These are phyloP conservation scores for Prietella phreatophila DNA, from an alignment of 2,113 vertebrate species.

Conservation along the genomic window DNA sequence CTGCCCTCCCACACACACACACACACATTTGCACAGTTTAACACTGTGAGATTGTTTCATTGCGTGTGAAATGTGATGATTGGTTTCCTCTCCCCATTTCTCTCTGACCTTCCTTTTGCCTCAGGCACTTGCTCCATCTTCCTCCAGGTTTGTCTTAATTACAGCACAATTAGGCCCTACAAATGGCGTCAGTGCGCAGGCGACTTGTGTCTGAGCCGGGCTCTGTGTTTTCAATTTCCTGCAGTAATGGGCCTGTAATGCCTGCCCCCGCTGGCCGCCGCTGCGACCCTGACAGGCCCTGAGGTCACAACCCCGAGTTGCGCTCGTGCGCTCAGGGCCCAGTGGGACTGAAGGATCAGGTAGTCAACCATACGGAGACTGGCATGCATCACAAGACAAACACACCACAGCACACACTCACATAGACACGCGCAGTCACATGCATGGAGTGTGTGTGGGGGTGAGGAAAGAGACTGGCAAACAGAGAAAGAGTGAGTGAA, in stretches of 20 bases:
- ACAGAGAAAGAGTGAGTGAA: conserved; percentile 1
- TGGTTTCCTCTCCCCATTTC: conserved; percentile 39
- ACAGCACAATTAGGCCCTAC: conserved; percentile 69
- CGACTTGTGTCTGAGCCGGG: conserved; percentile 56
- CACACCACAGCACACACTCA: conserved; percentile 43
- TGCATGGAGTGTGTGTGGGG: conserved; percentile 33
- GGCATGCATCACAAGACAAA: conserved; percentile 67
- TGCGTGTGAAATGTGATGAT: conserved; percentile 50
- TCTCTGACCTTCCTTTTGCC: conserved; percentile 34
- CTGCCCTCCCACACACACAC: neutral
- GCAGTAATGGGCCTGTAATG: conserved; percentile 77
- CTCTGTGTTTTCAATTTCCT: conserved; percentile 88
- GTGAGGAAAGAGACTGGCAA: conserved; percentile 31
- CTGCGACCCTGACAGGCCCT: conserved; percentile 75
- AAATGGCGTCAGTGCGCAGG: conserved; percentile 72
- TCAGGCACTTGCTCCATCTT: conserved; percentile 56
- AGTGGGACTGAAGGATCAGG: conserved; percentile 68
- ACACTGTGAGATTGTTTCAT: conserved; percentile 40
- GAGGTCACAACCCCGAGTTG: conserved; percentile 77
- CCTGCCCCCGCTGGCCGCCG: conserved; percentile 66
- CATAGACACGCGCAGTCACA: conserved; percentile 40
- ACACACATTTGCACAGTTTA: conserved; percentile 41
- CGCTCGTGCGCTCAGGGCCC: conserved; percentile 72
- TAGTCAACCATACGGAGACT: conserved; percentile 67
- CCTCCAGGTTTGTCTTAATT: conserved; percentile 69